Conservation (phyloP, 2,797 vertebrate species). For the Mormyrops boulengeri region DNA sequence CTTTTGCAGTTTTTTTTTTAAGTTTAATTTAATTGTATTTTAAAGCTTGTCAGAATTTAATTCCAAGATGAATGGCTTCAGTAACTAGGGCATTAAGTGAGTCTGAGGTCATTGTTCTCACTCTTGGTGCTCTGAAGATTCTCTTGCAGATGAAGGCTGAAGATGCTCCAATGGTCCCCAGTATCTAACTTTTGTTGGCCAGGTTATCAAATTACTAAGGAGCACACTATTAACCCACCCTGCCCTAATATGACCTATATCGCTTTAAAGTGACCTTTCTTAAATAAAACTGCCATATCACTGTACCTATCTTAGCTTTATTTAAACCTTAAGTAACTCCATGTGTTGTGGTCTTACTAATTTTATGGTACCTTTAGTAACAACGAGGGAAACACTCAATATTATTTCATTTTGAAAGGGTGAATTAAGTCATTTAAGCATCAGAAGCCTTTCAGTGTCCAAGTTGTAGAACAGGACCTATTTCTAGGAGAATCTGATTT, state of each 20-base stretch:
- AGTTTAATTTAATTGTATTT: conserved; percentile 6
- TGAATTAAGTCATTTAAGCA: not conserved
- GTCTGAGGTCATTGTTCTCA: not conserved
- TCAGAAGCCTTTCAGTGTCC: not conserved
- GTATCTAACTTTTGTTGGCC: not conserved
- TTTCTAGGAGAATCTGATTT: not conserved
- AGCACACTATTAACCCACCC: not conserved
- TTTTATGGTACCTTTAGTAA: not conserved
- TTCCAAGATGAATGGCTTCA: not conserved
- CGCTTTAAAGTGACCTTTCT: conserved; percentile 13
- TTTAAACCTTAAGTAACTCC: not conserved
- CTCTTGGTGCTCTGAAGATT: not conserved
- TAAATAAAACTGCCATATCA: not conserved
- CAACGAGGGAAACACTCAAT: not conserved
- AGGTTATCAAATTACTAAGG: not conserved
- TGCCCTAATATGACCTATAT: not conserved
- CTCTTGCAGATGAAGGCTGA: not conserved
- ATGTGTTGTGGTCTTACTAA: not conserved
- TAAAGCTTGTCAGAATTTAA: not conserved
- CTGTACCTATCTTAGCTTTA: not conserved
- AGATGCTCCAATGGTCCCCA: not conserved
- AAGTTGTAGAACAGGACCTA: not conserved
- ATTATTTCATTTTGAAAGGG: not conserved
- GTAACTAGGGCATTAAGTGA: not conserved
- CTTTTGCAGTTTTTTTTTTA: not conserved